A percentile compares a stretch with the other conserved stretches of the same genome.
Conservation (phyloP, 2,113 vertebrate genomes). For the Pelecanus crispus region DNA sequence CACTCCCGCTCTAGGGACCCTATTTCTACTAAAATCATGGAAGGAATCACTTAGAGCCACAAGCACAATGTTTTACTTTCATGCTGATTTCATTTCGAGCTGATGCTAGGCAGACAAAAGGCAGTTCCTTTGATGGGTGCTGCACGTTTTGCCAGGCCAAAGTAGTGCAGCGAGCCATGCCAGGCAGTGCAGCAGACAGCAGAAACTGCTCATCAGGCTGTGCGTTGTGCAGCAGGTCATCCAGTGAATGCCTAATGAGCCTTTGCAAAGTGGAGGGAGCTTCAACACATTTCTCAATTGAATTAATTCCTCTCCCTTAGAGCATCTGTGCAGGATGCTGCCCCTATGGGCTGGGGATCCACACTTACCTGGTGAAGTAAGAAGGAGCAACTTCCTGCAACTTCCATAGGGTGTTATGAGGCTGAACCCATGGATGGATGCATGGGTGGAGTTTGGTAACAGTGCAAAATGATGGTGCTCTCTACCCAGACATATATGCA, state of each 20-base stretch:
- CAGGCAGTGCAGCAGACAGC: neutral
- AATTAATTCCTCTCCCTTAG: neutral
- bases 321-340: neutral
- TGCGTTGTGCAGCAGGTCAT: neutral
- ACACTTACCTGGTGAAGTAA: neutral
- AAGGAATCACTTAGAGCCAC: neutral
- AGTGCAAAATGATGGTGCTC: neutral
- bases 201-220: neutral
- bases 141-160: neutral
- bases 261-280: neutral
- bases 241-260: accelerated
- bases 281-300: neutral
- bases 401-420: neutral
- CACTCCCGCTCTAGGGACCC: neutral
- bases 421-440: neutral
- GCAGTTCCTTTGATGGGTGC: neutral
- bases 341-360: neutral
- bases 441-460: neutral
- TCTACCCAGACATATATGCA: too few species aligned
- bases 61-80: neutral
- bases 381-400: neutral
- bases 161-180: neutral
- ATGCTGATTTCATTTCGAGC: neutral
- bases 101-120: neutral
- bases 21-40: neutral